Base-by-base conservation (phyloP, 2,888 invertebrate species). In the Platycnemis pennipes region DNA sequence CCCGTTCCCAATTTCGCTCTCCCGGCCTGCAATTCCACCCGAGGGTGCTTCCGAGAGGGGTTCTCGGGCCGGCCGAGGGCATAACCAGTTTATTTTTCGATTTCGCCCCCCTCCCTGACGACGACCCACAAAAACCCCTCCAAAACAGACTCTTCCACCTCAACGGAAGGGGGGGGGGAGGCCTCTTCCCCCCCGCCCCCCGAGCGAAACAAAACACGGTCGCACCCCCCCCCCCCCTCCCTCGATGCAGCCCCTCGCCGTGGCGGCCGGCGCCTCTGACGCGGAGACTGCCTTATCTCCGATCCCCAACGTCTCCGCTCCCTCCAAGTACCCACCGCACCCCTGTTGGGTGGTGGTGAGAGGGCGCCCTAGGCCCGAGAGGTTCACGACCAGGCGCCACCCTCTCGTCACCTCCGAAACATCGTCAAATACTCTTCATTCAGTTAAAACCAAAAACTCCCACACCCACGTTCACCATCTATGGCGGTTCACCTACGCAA, bases 51-150 rank as follows among this genome's bases (percentile, higher is more conserved):
- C 31, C 45, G 49, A 56, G 22, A 22, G 56, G 16, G 56, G 56
- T 13, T 56, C 19, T 13, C 89, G 37, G 53, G 89, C 53, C 89
- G 49, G 45, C 91, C n/a, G 53, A 44, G 63, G 91, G 91, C n/a
- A 91, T 91, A 91, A 91, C 91, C 91, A 42, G 91, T 91, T 91
- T 91, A 91, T 91, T 91, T 91, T 91, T 91, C 91, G 91, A 91
- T 91, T 91, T 91, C 42, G 91, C 31, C 56, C 63, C 22, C 91
- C 91, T 56, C 89, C 37, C 89, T 37, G 7, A 26, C 37, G 7
- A 26, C 37, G 31, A 31, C 53, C 89, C 37, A n/a, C 86, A 2
- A 16, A 31, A 37, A 16, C 44, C 86, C 49, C 31, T n/a, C 46
- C 31, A 5, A 49, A 49, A 7, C 77, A n/a, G 37, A 26, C 37